These are phyloP conservation scores for Sturnira hondurensis DNA, from an alignment of 2,113 vertebrate species.

Conservation along the genomic window DNA sequence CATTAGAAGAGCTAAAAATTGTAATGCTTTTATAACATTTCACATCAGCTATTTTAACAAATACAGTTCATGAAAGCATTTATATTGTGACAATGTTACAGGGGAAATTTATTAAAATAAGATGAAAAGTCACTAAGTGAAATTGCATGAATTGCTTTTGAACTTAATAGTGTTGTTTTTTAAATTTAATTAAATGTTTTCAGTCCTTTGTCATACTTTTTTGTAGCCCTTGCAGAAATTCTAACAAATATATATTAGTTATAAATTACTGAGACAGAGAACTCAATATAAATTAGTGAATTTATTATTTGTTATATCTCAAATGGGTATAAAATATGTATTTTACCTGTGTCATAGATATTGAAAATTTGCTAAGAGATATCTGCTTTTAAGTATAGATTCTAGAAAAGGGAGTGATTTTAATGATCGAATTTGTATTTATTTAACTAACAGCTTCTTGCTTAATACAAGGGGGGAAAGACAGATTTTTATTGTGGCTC, in stretches of 20 bases:
- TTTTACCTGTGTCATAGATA: not conserved
- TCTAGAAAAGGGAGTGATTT: not conserved
- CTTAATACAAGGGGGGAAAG: not conserved
- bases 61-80: not conserved
- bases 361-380: not conserved
- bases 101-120: not conserved
- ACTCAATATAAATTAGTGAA: not conserved
- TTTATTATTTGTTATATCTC: not conserved
- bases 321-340: not conserved
- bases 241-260: not conserved
- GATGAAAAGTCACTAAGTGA: not conserved
- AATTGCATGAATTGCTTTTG: not conserved
- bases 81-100: not conserved
- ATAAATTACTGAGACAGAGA: not conserved
- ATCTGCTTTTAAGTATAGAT: not conserved
- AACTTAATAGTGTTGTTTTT: not conserved
- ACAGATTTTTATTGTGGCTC: not conserved
- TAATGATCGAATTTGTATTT: not conserved
- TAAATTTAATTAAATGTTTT: not conserved
- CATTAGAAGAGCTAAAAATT: not conserved
- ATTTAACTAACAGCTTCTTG: not conserved
- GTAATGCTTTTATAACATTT: not conserved
- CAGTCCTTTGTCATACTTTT: not conserved
- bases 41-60: not conserved
- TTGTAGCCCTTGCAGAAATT: not conserved